These are phyloP conservation scores for Anguilla obscura DNA, from an alignment of 2,797 vertebrate species.

Conservation along the genomic window DNA sequence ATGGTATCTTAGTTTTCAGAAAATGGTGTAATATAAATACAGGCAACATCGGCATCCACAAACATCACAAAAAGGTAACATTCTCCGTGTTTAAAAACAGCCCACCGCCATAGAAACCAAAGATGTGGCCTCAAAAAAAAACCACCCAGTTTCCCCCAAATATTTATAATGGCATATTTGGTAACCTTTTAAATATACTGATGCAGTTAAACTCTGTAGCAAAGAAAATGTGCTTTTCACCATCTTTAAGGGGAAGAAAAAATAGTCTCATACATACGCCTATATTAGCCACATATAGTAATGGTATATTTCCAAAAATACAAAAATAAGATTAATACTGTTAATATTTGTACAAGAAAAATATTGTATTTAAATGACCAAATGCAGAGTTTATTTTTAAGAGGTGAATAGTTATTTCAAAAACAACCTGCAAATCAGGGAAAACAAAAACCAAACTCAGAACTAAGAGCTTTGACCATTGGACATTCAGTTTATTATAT, in stretches of 20 bases:
- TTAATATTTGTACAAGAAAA: conserved; percentile 98
- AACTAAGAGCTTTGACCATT: conserved; percentile 75
- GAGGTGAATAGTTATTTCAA: conserved; percentile 77
- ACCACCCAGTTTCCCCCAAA: conserved; percentile 62
- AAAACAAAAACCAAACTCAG: conserved; percentile 70
- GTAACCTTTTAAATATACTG: conserved; percentile 87
- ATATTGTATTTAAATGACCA: conserved; percentile 83
- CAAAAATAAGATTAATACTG: conserved; percentile 99
- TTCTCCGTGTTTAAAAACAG: conserved; percentile 79
- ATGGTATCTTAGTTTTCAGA: conserved; percentile 89
- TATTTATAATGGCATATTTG: conserved; percentile 89
- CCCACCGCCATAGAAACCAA: conserved; percentile 80
- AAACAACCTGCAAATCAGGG: conserved; percentile 65
- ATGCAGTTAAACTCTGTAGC: conserved; percentile 84
- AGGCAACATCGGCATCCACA: conserved; percentile 93
- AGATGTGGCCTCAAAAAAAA: conserved; percentile 70
- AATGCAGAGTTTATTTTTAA: conserved; percentile 42
- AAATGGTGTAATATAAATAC: conserved; percentile 87
- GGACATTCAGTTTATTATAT: conserved; percentile 77
- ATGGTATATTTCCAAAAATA: conserved; percentile 99
- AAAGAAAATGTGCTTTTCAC: conserved; percentile 87
- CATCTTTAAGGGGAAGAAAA: conserved; percentile 71
- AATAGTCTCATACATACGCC: conserved; percentile 74
- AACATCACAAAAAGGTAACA: conserved; percentile 86
- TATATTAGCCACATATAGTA: conserved; percentile 90